A percentile compares a stretch with the other conserved stretches of the same genome.
phyloP scores from a whole-genome alignment of 2,797 vertebrate genomes.

The Micromesistius poutassou region DNA sequence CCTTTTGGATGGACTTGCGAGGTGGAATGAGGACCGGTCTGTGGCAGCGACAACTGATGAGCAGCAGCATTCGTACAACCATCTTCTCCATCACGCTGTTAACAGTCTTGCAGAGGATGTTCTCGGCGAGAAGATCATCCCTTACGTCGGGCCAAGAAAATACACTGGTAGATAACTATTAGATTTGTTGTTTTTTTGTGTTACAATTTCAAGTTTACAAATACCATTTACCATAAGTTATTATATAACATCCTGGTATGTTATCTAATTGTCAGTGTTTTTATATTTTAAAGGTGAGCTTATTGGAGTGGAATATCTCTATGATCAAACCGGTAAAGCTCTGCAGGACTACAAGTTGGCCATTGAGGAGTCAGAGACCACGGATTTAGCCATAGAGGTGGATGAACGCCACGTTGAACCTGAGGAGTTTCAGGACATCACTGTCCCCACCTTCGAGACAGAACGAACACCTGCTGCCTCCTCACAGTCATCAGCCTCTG shows the following conservation, averaged over 20 bases:
- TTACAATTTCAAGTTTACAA: slow-evolving; percentile 1
- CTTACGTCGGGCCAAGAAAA: not conserved
- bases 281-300: slow-evolving; percentile 12
- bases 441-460: not conserved
- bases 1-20: slow-evolving; percentile 3
- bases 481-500: not conserved
- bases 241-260: not conserved
- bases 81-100: slow-evolving; percentile 9
- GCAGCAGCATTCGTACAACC: not conserved
- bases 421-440: slow-evolving; percentile 8
- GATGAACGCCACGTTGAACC: not conserved
- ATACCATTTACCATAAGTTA: not conserved
- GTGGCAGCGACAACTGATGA: not conserved
- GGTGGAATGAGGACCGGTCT: slow-evolving; percentile 7
- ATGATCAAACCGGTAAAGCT: slow-evolving; percentile 13
- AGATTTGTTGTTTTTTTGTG: slow-evolving; percentile 4
- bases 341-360: slow-evolving; percentile 15
- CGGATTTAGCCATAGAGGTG: not conserved
- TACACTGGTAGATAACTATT: slow-evolving; percentile 10
- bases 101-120: slow-evolving; percentile 9
- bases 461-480: slow-evolving; percentile 14
- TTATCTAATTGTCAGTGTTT: not conserved
- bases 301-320: slow-evolving; percentile 19
- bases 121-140: not conserved
- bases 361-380: slow-evolving; percentile 4